A percentile compares a stretch with the other conserved stretches of the same genome.
These are phyloP conservation scores for Lethenteron reissneri DNA, from an alignment of 2,113 vertebrate species.

Conservation along the genomic window DNA sequence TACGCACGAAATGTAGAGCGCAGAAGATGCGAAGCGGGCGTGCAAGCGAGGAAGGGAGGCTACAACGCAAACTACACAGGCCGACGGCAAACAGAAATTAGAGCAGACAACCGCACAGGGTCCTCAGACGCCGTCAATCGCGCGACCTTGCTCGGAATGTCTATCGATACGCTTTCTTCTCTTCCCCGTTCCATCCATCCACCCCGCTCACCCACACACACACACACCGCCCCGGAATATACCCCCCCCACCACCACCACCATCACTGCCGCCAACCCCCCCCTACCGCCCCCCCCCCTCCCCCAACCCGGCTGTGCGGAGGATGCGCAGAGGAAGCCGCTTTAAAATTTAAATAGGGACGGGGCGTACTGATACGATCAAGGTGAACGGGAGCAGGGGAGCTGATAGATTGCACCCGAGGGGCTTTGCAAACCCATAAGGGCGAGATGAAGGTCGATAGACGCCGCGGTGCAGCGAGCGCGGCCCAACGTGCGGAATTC, in stretches of 20 bases:
- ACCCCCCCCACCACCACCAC: too few relatives aligned
- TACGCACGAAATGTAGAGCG: too few relatives aligned
- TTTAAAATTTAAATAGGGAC: conserved; percentile 6
- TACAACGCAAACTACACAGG: too few relatives aligned
- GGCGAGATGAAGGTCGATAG: conserved; percentile 6
- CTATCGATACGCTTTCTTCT: not conserved
- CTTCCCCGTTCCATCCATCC: too few relatives aligned
- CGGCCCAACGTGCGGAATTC: not conserved
- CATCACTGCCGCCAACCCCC: too few relatives aligned
- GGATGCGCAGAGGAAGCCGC: not conserved
- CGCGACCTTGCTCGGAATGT: conserved; percentile 4
- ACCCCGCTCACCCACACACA: too few relatives aligned
- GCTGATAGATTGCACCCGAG: conserved; percentile 6
- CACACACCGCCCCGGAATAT: too few relatives aligned
- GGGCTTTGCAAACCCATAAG: conserved; percentile 4
- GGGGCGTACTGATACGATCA: conserved; percentile 5
- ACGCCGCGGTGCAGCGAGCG: not conserved
- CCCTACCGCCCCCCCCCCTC: not conserved
- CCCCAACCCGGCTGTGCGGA: not conserved
- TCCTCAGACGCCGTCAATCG: too few relatives aligned
- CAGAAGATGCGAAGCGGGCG: too few relatives aligned
- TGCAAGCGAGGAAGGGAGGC: too few relatives aligned
- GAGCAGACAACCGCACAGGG: too few relatives aligned
- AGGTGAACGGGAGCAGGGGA: conserved; percentile 5
- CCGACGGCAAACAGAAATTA: too few relatives aligned